These are phyloP conservation scores for Lasioglossum zephyrum DNA, from an alignment of 2,888 invertebrate species.

Conservation along the genomic window DNA sequence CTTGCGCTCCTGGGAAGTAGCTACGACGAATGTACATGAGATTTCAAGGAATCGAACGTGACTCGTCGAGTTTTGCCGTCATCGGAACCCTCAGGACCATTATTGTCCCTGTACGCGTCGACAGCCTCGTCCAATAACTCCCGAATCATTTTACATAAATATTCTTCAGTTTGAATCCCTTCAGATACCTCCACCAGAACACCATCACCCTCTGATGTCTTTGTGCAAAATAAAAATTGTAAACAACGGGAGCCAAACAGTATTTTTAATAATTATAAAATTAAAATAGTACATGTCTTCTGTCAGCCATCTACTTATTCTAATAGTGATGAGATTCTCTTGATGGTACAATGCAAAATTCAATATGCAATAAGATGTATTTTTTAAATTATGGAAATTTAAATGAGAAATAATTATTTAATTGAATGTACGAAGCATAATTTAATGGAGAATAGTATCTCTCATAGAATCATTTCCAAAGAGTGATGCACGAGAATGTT, in stretches of 20 bases:
- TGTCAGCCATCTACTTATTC: background rate
- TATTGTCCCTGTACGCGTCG: background rate
- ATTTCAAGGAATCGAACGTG: constrained; percentile 64
- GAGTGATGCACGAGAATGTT: background rate
- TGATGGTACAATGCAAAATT: background rate
- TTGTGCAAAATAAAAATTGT: background rate
- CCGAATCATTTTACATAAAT: background rate
- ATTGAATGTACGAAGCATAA: background rate
- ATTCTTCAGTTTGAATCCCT: background rate
- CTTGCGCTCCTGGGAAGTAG: constrained; percentile 68
- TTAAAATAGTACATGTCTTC: background rate
- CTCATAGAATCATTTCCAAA: background rate
- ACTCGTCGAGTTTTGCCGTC: constrained; percentile 51
- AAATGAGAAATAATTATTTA: background rate
- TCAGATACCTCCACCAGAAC: background rate
- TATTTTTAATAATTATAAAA: background rate
- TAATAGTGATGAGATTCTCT: background rate
- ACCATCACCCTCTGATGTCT: background rate
- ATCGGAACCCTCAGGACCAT: constrained; percentile 13
- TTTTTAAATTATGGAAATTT: background rate
- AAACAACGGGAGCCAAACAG: background rate
- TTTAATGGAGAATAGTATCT: background rate
- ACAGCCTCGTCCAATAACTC: background rate
- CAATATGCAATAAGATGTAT: background rate
- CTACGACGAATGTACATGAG: constrained; percentile 65